Evolutionary conservation across 2,113 vertebrate species (phyloP).

Genomic region (Calonectris borealis): DNA sequence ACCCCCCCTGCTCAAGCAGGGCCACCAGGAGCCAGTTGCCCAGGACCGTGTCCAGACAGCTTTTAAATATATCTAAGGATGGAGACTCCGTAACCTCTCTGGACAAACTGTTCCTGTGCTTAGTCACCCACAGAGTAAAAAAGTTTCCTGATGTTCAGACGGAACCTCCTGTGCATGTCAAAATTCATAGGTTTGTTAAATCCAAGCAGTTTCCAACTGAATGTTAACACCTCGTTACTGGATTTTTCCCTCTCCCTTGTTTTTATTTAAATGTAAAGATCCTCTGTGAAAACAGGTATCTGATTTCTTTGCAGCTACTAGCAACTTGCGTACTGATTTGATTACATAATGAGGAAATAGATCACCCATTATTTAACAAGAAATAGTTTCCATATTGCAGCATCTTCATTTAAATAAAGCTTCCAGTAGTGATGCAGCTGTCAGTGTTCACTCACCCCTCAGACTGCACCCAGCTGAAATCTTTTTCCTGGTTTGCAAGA

Average conservation of each 20-base stretch:
- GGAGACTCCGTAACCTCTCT: background rate
- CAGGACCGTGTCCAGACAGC: fast-evolving
- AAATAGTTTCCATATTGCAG: background rate
- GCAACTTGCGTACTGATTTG: background rate
- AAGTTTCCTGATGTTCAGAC: background rate
- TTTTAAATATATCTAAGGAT: background rate
- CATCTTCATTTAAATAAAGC: background rate
- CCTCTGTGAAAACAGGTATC: background rate
- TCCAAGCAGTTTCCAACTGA: background rate
- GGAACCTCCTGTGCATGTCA: background rate
- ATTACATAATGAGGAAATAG: background rate
- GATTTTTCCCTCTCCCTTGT: background rate
- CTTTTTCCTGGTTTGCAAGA: background rate
- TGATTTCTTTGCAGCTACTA: background rate
- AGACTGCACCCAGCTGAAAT: background rate
- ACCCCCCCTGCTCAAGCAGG: background rate
- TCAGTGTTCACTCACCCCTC: background rate
- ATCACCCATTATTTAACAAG: background rate
- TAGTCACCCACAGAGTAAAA: background rate
- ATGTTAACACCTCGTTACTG: background rate
- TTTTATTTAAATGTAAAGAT: background rate
- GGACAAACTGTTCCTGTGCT: background rate
- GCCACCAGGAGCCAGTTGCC: background rate
- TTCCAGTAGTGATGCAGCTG: background rate
- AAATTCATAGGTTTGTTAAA: background rate